Percentiles rank a stretch among this genome's conserved stretches.
Evolutionary conservation across 2,888 invertebrate species (phyloP).

Genomic region (Baronia brevicornis): DNA sequence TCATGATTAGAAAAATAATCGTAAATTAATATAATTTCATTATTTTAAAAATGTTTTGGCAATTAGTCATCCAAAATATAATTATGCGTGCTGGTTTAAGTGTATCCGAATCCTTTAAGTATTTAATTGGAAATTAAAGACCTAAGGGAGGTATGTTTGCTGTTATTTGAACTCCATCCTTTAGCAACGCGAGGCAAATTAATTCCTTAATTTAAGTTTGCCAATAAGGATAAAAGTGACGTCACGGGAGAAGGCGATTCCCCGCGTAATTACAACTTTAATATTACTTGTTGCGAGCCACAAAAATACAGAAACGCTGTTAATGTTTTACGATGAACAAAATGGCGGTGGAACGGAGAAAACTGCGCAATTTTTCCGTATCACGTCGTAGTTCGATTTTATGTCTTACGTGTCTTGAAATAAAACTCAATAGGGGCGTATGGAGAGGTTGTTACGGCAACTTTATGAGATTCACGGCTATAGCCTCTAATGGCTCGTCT

Average conservation of each 20-base stretch:
- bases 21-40: too few relatives aligned
- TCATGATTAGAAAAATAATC: too few relatives aligned
- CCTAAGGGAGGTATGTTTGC: too few relatives aligned
- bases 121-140: too few relatives aligned
- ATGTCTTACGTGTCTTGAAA: conserved; percentile 24
- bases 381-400: conserved; percentile 25
- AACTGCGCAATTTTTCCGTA: conserved; percentile 30
- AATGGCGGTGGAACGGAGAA: conserved; percentile 49
- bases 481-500: conserved; percentile 61
- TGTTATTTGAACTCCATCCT: too few relatives aligned
- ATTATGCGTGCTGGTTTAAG: too few relatives aligned
- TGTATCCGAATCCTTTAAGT: too few relatives aligned
- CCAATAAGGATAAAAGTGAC: not conserved
- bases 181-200: not conserved
- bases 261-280: conserved; percentile 55
- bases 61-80: too few relatives aligned
- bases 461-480: conserved; percentile 52
- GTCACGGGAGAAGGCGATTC: conserved; percentile 14
- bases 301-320: conserved; percentile 55
- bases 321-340: conserved; percentile 68
- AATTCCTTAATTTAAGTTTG: conserved; percentile 9
- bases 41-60: too few relatives aligned
- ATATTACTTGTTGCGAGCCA: conserved; percentile 63
- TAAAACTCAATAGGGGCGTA: conserved; percentile 27
- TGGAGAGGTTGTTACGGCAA: conserved; percentile 36